These are phyloP conservation scores for Progne subis DNA, from an alignment of 2,113 vertebrate genomes.

Conservation along the genomic window DNA sequence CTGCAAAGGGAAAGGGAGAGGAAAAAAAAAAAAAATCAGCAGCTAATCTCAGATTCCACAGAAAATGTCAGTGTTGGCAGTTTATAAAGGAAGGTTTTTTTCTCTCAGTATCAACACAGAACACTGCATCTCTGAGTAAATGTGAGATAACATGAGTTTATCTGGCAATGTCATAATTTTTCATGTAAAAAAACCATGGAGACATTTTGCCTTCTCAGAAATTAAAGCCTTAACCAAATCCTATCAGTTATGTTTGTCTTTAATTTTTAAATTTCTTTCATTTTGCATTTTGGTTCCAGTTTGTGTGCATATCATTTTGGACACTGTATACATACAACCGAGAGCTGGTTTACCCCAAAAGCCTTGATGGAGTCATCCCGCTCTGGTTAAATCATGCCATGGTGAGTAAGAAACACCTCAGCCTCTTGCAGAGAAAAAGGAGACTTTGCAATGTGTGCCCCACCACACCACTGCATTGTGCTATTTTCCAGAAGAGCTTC, in stretches of 20 bases:
- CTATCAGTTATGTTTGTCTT: background rate
- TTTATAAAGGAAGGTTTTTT: background rate
- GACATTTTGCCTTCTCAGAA: background rate
- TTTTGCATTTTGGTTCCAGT: constrained; percentile 67
- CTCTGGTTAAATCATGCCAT: constrained; percentile 87
- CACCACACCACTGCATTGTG: background rate
- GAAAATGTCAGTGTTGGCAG: background rate
- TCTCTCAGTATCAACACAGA: background rate
- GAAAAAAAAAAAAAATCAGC: background rate
- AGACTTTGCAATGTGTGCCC: background rate
- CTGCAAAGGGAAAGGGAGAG: background rate
- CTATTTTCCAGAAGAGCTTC: background rate
- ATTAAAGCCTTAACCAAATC: background rate
- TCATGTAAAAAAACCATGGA: background rate
- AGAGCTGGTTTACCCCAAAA: constrained; percentile 84
- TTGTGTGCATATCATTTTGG: constrained; percentile 88
- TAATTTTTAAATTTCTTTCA: background rate
- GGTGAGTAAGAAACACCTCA: constrained; percentile 75
- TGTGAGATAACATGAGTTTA: background rate
- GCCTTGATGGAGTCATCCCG: constrained; percentile 81
- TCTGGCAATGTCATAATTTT: background rate
- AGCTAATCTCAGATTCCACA: background rate
- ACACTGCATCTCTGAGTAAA: background rate
- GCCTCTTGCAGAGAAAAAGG: background rate
- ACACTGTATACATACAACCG: constrained; percentile 82